A percentile compares a stretch with the other conserved stretches of the same genome.
These are phyloP conservation scores for Leptobrachium leishanense DNA, from an alignment of 2,113 vertebrate genomes.

Conservation along the genomic window DNA sequence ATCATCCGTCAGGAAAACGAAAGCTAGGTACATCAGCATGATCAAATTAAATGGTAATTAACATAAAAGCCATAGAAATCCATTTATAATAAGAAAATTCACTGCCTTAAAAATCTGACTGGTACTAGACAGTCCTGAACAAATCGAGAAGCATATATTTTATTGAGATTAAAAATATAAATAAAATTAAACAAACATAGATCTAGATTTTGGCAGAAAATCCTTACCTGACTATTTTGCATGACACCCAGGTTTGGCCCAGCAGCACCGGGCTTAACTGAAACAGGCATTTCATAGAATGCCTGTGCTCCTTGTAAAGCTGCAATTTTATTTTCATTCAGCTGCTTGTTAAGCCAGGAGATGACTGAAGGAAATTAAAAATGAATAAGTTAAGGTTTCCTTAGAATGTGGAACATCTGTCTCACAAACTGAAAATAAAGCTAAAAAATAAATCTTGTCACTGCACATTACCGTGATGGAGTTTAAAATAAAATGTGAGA, in stretches of 20 bases:
- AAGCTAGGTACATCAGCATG: neutral
- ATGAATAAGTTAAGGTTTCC: neutral
- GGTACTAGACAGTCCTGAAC: constrained; percentile 1
- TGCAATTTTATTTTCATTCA: constrained; percentile 52
- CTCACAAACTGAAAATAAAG: neutral
- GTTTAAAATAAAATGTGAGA: neutral
- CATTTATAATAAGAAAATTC: constrained; percentile 9
- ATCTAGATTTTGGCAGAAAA: neutral
- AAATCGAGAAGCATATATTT: neutral
- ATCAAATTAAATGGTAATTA: constrained; percentile 3
- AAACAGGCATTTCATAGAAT: neutral
- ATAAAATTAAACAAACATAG: neutral
- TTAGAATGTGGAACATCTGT: neutral
- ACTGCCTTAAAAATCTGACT: constrained; percentile 1
- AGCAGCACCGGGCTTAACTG: neutral
- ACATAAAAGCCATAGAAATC: constrained; percentile 14
- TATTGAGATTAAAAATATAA: neutral
- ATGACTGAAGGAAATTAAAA: constrained; percentile 43
- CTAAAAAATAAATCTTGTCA: neutral
- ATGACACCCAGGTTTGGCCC: constrained; percentile 12
- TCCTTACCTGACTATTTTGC: constrained; percentile 28
- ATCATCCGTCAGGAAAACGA: neutral
- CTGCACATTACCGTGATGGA: neutral
- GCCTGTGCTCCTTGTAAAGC: constrained; percentile 1
- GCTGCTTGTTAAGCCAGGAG: constrained; percentile 49